These are phyloP conservation scores for Chrysemys picta DNA, from an alignment of 2,113 vertebrate species.

Conservation along the genomic window DNA sequence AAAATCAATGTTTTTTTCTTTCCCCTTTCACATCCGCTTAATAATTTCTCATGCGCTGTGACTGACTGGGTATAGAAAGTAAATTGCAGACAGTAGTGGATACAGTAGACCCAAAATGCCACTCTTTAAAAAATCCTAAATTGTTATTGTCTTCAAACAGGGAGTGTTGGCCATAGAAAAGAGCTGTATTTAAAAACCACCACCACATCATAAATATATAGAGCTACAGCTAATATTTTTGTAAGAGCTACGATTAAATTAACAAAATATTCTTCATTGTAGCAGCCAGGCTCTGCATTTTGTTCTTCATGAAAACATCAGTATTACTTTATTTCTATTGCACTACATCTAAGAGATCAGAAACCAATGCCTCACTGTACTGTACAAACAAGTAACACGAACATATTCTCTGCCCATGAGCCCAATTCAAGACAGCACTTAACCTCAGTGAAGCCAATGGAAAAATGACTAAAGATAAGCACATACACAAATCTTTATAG, in stretches of 20 bases:
- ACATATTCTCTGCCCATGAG: background rate
- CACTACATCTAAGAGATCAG: background rate
- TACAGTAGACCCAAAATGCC: background rate
- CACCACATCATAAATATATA: background rate
- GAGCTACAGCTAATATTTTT: background rate
- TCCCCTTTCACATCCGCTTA: background rate
- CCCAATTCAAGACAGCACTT: background rate
- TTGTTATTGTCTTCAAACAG: background rate
- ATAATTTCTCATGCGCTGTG: slow-evolving; percentile 1
- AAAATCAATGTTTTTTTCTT: slow-evolving; percentile 6
- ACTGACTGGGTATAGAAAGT: background rate
- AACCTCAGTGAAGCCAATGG: background rate
- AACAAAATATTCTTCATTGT: background rate
- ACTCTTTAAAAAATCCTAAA: background rate
- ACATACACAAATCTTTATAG: background rate
- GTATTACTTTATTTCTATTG: background rate
- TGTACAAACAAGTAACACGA: background rate
- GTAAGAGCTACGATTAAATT: background rate
- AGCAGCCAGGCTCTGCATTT: background rate
- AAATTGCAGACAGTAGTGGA: background rate
- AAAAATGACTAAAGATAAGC: background rate
- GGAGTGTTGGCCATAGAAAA: background rate
- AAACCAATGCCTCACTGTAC: too few relatives aligned
- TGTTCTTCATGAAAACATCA: background rate
- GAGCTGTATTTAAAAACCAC: background rate